Evolutionary conservation across 2,797 vertebrate genomes (phyloP), one percentile per base, ranked within the genome.

Genomic region (Pelodytes ibericus): DNA sequence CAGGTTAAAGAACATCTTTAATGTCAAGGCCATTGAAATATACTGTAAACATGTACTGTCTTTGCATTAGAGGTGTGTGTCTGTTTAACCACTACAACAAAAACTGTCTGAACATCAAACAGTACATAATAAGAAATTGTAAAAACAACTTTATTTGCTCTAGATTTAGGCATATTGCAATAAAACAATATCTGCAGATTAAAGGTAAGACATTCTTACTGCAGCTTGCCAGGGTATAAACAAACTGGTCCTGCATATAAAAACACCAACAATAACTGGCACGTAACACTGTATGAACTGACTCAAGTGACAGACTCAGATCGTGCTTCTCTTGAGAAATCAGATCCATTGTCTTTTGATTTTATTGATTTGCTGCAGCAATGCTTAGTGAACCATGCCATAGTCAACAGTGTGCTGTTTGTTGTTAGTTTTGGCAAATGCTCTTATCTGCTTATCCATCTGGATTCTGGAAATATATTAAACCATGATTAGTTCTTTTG

Each of bases 291-390:
- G 25, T 16, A 65, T 61, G 30, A 60, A 20, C 27, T 47, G 33
- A 8, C 66, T 64, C n/a, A 33, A 3, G 56, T 71, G 31, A 63
- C 36, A 41, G 5, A 10, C 36, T 22, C 56, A 71, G 66, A 29
- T 18, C 6, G 39, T 60, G 33, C 59, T 71, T 72, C 69, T 78
- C 69, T 78, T 72, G 75, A 41, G 75, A 78, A 78, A 72, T 72
- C 56, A 72, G 8, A 3, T 18, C 8, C 51, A 72, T 78, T 77
- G 68, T 77, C 51, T 71, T 57, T 24, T 47, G 24, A 72, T 65
- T 56, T 41, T 44, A 62, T 75, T 75, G 74, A 68, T 76, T 68
- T 76, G 66, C n/a, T 61, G 36, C 51, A 25, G 15, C 68, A 60
- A 56, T 68, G 30, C 44, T 68, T 31, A 61, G 71, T 62, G 70